Percentiles rank a stretch among this genome's conserved stretches.
phyloP scores from a whole-genome alignment of 2,113 vertebrate species.

The Gopherus flavomarginatus region DNA sequence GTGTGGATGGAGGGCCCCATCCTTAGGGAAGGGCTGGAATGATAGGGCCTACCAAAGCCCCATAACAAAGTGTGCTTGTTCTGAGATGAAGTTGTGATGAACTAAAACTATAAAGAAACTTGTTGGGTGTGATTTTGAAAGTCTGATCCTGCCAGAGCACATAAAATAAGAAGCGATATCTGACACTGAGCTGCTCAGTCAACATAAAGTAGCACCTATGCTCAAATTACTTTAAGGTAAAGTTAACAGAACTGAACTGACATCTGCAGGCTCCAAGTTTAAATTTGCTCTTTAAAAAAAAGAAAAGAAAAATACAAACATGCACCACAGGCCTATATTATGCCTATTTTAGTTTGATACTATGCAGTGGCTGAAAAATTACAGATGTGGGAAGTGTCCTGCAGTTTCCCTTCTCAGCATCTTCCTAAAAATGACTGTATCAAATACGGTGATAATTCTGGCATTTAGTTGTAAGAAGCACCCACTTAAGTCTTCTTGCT shows the following conservation, averaged over 20 bases:
- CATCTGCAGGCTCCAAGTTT: neutral
- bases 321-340: slow-evolving; percentile 29
- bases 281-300: neutral
- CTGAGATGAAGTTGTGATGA: neutral
- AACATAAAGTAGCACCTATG: slow-evolving; percentile 18
- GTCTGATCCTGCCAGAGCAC: neutral
- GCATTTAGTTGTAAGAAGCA: neutral
- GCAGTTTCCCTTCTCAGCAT: neutral
- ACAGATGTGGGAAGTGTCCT: neutral
- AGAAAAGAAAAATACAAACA: slow-evolving; percentile 29
- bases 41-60: neutral
- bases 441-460: neutral
- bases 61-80: neutral
- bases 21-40: neutral
- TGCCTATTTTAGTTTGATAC: slow-evolving; percentile 12
- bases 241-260: slow-evolving; percentile 42
- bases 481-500: slow-evolving; percentile 14
- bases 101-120: neutral
- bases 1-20: neutral
- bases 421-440: slow-evolving; percentile 18
- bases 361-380: neutral
- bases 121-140: neutral
- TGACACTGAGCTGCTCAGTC: slow-evolving; percentile 25
- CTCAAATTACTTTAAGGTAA: neutral
- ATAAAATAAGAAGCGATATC: slow-evolving; percentile 23